Base-by-base conservation (phyloP, 2,888 invertebrate species). In the Boloria selene region DNA sequence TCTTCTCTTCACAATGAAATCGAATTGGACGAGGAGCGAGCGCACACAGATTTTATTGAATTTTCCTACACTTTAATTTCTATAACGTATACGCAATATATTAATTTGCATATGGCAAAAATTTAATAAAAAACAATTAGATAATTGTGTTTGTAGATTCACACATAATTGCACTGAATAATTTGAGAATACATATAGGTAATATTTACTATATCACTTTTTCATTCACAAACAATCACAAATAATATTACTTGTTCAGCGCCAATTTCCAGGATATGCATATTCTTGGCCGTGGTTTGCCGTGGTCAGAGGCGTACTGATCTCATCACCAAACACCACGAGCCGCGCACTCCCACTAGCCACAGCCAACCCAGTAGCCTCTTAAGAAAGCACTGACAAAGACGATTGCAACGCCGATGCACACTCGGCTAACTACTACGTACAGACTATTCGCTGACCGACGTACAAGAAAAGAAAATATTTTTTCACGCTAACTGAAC, bases 211-310 rank as follows among this genome's bases (percentile, higher is more conserved):
- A 44, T 50, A 17, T 42, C 70, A 71, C 70, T 65, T 67, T 69
- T 61, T 65, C 51, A 45, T 54, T 55, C 68, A 69, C 65, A 56
- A 64, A 64, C 60, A 55, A 53, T 64, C 64, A 69, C 66, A 72
- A 69, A 68, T 52, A 49, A 55, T 69, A 38, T 89, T 92, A 92
- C 92, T 84, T 92, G 92, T 70, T 92, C 93, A 67, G 89, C 88
- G 78, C 92, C 92, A 69, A 93, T 86, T 75, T 93, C 92, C 80
- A 93, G 82, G 78, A 92, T 89, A 74, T 92, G 93, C 93, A 93
- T 92, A 72, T 82, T 86, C 76, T 77, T 76, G 73, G 76, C 70
- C 72, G 70, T 75, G 70, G 75, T 82, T 79, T 83, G 76, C 70
- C 72, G 70, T 75, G 70, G 75, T 82, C 79, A 83, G 77, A 72